Base-by-base conservation (phyloP, 2,113 vertebrate genomes). In the Delphinapterus leucas region DNA sequence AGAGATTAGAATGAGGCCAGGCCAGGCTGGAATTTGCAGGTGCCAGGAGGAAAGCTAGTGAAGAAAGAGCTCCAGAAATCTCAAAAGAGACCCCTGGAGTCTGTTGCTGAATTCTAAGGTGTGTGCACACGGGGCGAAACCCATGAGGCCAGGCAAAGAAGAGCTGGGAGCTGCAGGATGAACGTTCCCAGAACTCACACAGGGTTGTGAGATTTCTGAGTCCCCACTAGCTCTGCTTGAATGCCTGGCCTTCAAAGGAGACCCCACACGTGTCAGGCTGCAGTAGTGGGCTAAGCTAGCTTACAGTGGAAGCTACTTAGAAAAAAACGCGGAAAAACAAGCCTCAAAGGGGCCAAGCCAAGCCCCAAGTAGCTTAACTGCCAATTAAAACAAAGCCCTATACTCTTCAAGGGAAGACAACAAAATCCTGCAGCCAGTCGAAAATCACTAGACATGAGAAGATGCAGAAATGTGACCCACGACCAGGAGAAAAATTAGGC, bases 131-230 rank as follows among this genome's bases (percentile, higher is more conserved):
- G 1, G 88, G 28, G 26, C 0, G 5, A 55, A n/a, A 33, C 47
- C 80, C 2, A 15, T 0, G 25, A 28, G n/a, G 15, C 41, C 17
- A 2, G 26, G 11, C 25, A 4, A 31, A 33, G 70, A 31, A 13
- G 6, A 38, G 88, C 41, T 1, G 8, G 15, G 21, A 21, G 71
- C 20, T 20, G 41, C 21, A 17, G 53, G 15, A 7, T 0, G 8
- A 1, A 1, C 15, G 38, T 1, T 38, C 18, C 88, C 63, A 38
- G 49, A 12, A 12, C 28, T 5, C 44, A 5, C 5, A 7, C 26
- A 3, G 81, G 71, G 25, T 1, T 6, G 14, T 20, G 81, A 7
- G 61, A 12, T 26, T 18, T 31, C 7, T 1, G 8, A 41, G 70
- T 41, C 36, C 73, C 28, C 18, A 5, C 20, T 0, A 2, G 81